A percentile compares a stretch with the other conserved stretches of the same genome.
phyloP scores from a whole-genome alignment of 2,888 invertebrate species.

The Tipula helvola region DNA sequence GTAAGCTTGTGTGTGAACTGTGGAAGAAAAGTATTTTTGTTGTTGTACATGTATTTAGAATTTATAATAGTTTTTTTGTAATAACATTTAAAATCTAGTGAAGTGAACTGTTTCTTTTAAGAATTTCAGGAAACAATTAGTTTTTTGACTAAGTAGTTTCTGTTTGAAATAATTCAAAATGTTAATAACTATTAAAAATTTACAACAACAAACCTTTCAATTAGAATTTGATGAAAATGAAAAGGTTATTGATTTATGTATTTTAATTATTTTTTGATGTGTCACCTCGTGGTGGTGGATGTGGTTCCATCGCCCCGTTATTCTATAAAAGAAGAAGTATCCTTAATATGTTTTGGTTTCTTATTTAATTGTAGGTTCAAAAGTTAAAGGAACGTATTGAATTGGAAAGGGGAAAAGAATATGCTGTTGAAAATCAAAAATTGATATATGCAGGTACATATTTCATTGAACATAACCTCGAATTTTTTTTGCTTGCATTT shows the following conservation, averaged over 20 bases:
- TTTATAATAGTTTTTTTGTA: neutral
- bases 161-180: constrained; percentile 36
- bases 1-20: neutral
- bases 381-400: constrained; percentile 85
- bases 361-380: constrained; percentile 34
- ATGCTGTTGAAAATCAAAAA: constrained; percentile 79
- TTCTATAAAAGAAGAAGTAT: neutral
- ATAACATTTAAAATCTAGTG: neutral
- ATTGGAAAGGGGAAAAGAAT: constrained; percentile 76
- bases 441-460: constrained; percentile 82
- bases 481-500: neutral
- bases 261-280: constrained; percentile 5
- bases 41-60: neutral
- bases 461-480: neutral
- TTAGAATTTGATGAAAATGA: constrained; percentile 76
- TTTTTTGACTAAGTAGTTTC: neutral
- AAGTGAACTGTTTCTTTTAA: neutral
- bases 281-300: neutral
- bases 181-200: constrained; percentile 85
- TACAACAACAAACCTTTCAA: constrained; percentile 87
- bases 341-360: neutral
- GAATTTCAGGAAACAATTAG: neutral
- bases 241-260: constrained; percentile 43
- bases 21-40: neutral
- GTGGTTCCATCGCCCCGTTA: neutral